Conservation (phyloP, 1,140 invertebrate genomes). For the Asbolus verrucosus region DNA sequence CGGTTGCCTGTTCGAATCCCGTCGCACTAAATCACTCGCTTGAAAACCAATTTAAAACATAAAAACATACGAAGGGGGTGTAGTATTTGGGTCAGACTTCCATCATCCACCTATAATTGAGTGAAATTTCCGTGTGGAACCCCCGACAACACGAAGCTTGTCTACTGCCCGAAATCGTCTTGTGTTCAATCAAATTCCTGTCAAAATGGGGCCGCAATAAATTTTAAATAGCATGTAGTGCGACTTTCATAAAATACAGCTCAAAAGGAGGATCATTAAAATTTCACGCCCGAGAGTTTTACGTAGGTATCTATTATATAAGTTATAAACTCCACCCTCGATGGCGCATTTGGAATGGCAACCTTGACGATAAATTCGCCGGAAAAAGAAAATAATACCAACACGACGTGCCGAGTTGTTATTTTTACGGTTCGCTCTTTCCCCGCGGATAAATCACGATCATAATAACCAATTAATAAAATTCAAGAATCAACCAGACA, state of each 20-base stretch:
- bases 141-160: background rate
- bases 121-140: background rate
- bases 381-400: too few species aligned
- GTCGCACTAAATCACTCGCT: slow-evolving; percentile 13
- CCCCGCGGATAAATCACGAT: slow-evolving; percentile 1
- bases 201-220: background rate
- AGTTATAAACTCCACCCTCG: slow-evolving; percentile 31
- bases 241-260: slow-evolving; percentile 17
- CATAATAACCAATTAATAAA: slow-evolving; percentile 37
- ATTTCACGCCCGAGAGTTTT: slow-evolving; percentile 40
- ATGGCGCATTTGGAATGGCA: too few species aligned
- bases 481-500: background rate
- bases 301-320: slow-evolving; percentile 27
- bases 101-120: slow-evolving; percentile 1
- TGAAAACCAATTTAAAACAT: slow-evolving; percentile 31
- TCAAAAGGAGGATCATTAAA: slow-evolving; percentile 38
- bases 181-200: slow-evolving; percentile 3
- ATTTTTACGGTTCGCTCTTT: slow-evolving; percentile 1
- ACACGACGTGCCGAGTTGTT: background rate
- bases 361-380: background rate
- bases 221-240: slow-evolving; percentile 29
- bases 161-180: slow-evolving; percentile 7
- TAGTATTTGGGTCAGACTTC: slow-evolving; percentile 10
- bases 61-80: slow-evolving; percentile 18
- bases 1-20: background rate